Evolutionary conservation across 2,888 invertebrate species (phyloP).

Genomic region (Cryptus armator): DNA sequence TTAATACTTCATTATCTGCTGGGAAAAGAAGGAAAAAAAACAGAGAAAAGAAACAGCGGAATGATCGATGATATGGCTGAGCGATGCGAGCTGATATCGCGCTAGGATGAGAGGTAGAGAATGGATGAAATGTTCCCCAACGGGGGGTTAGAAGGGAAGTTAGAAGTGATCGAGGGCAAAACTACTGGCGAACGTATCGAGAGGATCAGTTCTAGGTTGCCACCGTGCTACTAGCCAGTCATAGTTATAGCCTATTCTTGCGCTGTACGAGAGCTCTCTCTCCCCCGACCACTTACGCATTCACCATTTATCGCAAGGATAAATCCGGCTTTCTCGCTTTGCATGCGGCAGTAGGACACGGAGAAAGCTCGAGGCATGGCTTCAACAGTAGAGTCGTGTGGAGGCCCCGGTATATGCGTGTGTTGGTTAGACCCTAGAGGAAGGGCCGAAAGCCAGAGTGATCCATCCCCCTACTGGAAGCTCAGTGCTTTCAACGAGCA

Average conservation of each 20-base stretch:
- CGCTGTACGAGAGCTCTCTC: constrained; percentile 27
- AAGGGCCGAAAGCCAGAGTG: constrained; percentile 41
- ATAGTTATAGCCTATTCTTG: constrained; percentile 23
- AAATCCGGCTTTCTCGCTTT: constrained; percentile 70
- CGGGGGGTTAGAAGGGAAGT: constrained; percentile 26
- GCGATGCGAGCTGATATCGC: constrained; percentile 13
- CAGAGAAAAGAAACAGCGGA: background rate
- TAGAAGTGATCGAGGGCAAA: constrained; percentile 53
- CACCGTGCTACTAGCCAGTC: background rate
- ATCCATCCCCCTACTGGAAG: constrained; percentile 38
- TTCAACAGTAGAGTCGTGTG: constrained; percentile 22
- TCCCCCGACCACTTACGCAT: constrained; percentile 67
- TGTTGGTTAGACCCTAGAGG: constrained; percentile 20
- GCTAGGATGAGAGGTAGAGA: constrained; percentile 18
- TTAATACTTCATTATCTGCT: background rate
- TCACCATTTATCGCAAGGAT: constrained; percentile 70
- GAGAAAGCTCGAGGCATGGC: constrained; percentile 46
- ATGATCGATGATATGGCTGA: background rate
- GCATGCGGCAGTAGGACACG: constrained; percentile 64
- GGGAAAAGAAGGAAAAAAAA: background rate
- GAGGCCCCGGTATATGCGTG: constrained; percentile 20
- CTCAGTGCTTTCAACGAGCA: constrained; percentile 26
- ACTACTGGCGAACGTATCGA: constrained; percentile 59
- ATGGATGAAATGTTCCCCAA: constrained; percentile 25
- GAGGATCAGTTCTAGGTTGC: constrained; percentile 52